These are phyloP conservation scores for Mesembrinibis cayennensis DNA, from an alignment of 2,113 vertebrate genomes.

Conservation along the genomic window DNA sequence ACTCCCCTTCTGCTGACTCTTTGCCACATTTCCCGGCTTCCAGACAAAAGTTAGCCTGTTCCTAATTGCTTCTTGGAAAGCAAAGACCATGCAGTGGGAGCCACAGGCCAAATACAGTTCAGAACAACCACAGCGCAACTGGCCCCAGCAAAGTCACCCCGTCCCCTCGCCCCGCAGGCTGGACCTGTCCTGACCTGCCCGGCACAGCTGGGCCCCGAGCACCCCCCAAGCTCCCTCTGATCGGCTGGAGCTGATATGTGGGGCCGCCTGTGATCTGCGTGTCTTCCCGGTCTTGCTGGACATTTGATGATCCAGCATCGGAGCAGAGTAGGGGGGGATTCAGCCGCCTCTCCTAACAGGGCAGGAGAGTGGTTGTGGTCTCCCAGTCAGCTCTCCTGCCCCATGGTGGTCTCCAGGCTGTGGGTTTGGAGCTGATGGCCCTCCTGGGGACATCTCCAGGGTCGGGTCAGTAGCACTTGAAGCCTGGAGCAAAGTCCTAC, in stretches of 20 bases:
- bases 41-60: background rate
- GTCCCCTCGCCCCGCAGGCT: rapidly evolving
- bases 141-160: background rate
- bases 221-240: background rate
- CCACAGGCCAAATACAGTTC: background rate
- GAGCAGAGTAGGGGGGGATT: background rate
- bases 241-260: background rate
- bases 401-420: background rate
- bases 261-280: background rate
- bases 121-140: background rate
- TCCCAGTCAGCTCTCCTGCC: background rate
- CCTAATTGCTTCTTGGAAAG: slow-evolving; percentile 38
- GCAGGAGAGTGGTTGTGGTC: background rate
- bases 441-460: background rate
- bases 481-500: background rate
- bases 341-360: background rate
- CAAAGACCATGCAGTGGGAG: background rate
- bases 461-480: background rate
- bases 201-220: background rate
- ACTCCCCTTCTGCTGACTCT: background rate
- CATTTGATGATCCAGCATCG: background rate
- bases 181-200: background rate
- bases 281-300: background rate
- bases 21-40: background rate
- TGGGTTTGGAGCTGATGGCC: background rate